Base-by-base conservation (phyloP, 2,888 invertebrate genomes). In the Spatulosminthurus flaviceps region DNA sequence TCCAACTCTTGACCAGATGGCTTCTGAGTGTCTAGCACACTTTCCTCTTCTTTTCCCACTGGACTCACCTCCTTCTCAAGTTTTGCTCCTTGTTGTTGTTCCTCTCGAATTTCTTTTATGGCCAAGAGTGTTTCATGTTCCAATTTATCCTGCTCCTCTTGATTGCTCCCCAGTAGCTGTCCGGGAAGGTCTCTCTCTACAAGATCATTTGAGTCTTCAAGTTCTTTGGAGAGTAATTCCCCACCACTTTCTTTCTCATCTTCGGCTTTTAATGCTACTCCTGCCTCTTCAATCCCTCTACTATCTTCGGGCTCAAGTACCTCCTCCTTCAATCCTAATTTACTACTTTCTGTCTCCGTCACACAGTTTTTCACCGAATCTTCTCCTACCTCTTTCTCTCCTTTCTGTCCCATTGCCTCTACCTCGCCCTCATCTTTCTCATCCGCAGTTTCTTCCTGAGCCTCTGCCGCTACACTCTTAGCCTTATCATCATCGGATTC, bases 351-450 rank as follows among this genome's bases (percentile, higher is more conserved):
- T 41, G 29, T 64, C 75, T 75, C 75, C 42, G 16, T 0, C 0
- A 64, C 75, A 75, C n/a, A n/a, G n/a, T 41, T 75, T 75, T 75
- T 60, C 34, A 66, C 11, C 22, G 51, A 21, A 13, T 29, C 75
- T 22, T 61, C 16, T 60, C 34, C 22, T 29, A 60, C 74, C 11
- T 24, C 21, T 64, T 51, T 26, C 66, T 29, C 61, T 79, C n/a
- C n/a, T n/a, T n/a, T n/a, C n/a, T n/a, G n/a, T n/a, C n/a, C n/a
- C n/a, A n/a, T n/a, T n/a, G n/a, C 87, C 13, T 88, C 88, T 77
- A 87, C 87, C 2, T 87, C 87, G 81, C 87, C 86, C 69, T 88
- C 88, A 26, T 88, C 88, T 79, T 88, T 88, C 66, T 88, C 88
- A 84, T 88, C 88, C 69, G 43, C 34, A 7, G 4, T 34, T 9